Percentiles rank a stretch among this genome's conserved stretches.
These are phyloP conservation scores for Alligator sinensis DNA, from an alignment of 2,113 vertebrate species.

Conservation along the genomic window DNA sequence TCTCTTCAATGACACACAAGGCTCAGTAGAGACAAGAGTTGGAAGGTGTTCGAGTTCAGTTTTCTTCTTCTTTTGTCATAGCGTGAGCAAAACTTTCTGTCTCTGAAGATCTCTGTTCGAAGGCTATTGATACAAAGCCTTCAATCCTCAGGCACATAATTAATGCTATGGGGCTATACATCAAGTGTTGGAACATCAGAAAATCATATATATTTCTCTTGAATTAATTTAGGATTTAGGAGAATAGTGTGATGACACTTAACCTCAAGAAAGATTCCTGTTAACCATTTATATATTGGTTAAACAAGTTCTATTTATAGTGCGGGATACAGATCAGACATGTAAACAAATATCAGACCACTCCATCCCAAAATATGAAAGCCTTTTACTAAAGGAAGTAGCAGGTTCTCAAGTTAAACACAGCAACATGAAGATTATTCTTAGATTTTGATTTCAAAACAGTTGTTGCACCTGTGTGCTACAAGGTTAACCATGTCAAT, in stretches of 20 bases:
- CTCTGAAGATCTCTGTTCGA: neutral
- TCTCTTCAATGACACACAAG: neutral
- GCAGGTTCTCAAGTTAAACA: neutral
- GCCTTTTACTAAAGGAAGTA: neutral
- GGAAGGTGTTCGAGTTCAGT: neutral
- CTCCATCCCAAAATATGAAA: neutral
- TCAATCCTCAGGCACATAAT: neutral
- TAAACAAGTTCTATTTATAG: neutral
- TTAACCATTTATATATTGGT: neutral
- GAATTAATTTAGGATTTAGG: neutral
- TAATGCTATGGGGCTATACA: neutral
- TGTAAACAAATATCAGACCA: neutral
- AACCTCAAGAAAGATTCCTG: neutral
- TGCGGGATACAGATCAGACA: neutral
- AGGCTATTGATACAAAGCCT: neutral
- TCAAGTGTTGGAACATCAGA: neutral
- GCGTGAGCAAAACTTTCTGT: neutral
- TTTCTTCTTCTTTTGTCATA: neutral
- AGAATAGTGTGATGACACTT: neutral
- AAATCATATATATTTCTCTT: neutral
- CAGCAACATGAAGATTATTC: neutral
- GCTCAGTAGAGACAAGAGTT: neutral
- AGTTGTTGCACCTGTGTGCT: neutral
- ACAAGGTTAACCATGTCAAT: neutral
- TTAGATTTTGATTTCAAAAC: neutral